phyloP scores from a whole-genome alignment of 1,140 invertebrate species.

The Zaprionus ornatus region DNA sequence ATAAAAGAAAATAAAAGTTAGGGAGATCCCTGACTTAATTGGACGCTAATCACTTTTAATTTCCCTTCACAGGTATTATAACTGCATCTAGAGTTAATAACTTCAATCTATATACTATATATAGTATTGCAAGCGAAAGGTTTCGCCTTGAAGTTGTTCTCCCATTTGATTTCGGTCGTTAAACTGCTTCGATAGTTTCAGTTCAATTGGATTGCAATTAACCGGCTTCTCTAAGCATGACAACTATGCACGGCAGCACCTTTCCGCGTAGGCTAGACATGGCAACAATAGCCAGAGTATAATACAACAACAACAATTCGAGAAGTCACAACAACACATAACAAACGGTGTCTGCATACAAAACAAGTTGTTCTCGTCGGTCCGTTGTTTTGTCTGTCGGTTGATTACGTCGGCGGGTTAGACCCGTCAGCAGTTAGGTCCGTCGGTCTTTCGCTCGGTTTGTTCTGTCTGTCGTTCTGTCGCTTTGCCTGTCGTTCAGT shows the following conservation, averaged over 20 bases:
- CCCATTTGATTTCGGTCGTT: constrained; percentile 19
- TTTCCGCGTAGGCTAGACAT: constrained; percentile 56
- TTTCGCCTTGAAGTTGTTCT: constrained; percentile 8
- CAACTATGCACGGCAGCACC: constrained; percentile 40
- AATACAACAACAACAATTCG: constrained; percentile 43
- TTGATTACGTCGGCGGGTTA: background rate
- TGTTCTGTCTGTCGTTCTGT: background rate
- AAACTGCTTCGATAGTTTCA: constrained; percentile 16
- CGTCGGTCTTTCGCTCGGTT: background rate
- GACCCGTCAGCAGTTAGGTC: constrained; percentile 24
- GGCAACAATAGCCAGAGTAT: constrained; percentile 11
- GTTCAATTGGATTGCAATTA: constrained; percentile 24
- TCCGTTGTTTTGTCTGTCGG: background rate
- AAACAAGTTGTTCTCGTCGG: constrained; percentile 65
- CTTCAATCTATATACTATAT: background rate
- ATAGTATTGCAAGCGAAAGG: constrained; percentile 14
- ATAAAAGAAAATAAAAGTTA: background rate
- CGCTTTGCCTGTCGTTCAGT: constrained; percentile 15
- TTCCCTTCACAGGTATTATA: background rate
- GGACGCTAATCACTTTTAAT: background rate
- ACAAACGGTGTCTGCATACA: constrained; percentile 42
- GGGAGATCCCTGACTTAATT: background rate
- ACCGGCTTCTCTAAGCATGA: constrained; percentile 29
- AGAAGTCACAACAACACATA: constrained; percentile 28
- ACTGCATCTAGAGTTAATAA: background rate